A percentile compares a stretch with the other conserved stretches of the same genome.
phyloP scores from a whole-genome alignment of 2,113 vertebrate genomes.

The Syrrhaptes paradoxus region DNA sequence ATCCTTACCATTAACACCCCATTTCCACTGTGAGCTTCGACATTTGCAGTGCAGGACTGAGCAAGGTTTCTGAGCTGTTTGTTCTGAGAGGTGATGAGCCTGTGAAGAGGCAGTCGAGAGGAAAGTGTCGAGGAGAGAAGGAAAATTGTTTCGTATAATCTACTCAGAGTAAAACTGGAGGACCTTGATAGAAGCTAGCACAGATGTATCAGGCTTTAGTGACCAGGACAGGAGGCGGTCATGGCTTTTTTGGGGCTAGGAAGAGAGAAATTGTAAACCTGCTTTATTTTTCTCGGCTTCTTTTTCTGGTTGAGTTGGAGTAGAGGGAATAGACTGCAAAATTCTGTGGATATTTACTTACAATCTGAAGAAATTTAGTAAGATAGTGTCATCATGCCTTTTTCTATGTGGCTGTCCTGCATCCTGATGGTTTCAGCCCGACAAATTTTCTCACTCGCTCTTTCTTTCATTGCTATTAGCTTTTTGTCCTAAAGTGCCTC shows the following conservation, averaged over 20 bases:
- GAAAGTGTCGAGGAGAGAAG: background rate
- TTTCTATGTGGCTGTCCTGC: background rate
- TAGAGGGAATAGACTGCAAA: background rate
- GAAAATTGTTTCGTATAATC: background rate
- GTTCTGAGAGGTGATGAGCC: background rate
- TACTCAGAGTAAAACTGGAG: background rate
- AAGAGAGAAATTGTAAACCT: background rate
- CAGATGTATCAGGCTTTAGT: background rate
- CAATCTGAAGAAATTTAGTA: background rate
- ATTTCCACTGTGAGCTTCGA: background rate
- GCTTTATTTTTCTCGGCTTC: background rate
- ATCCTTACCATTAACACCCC: background rate
- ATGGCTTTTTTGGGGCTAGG: background rate
- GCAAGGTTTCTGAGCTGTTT: background rate
- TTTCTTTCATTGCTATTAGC: background rate
- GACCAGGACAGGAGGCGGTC: background rate
- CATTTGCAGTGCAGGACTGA: background rate
- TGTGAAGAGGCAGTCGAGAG: background rate
- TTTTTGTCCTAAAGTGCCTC: background rate
- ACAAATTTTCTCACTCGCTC: background rate
- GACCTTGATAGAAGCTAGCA: background rate
- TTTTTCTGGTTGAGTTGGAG: background rate
- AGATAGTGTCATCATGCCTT: rapidly evolving
- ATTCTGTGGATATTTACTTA: background rate
- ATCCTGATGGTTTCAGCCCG: background rate